A percentile compares a stretch with the other conserved stretches of the same genome.
Evolutionary conservation across 2,113 vertebrate species (phyloP).

Genomic region (Pithys albifrons): DNA sequence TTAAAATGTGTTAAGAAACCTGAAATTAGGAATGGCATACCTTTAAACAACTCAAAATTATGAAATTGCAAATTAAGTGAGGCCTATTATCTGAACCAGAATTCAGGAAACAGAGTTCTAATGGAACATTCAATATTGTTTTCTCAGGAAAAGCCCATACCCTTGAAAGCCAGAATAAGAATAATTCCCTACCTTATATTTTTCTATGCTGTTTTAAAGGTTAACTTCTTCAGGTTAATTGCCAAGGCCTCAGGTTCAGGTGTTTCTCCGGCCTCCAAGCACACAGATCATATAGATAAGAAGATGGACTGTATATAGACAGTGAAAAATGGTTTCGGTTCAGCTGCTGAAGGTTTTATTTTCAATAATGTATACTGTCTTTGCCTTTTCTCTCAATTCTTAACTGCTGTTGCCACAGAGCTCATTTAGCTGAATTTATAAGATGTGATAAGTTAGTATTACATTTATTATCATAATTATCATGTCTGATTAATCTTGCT

Average conservation of each 20-base stretch:
- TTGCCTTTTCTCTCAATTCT: slow-evolving; percentile 12
- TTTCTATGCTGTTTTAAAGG: neutral
- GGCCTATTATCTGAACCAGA: neutral
- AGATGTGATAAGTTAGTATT: slow-evolving; percentile 22
- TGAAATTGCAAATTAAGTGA: neutral
- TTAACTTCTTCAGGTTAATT: neutral
- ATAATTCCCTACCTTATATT: neutral
- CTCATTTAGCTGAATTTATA: slow-evolving; percentile 47
- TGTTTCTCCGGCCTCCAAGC: neutral
- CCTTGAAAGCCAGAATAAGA: neutral
- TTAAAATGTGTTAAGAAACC: neutral
- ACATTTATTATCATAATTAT: slow-evolving; percentile 54
- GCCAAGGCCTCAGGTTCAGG: neutral
- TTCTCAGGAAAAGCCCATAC: neutral
- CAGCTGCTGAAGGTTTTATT: neutral
- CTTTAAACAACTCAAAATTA: neutral
- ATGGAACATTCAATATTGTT: neutral
- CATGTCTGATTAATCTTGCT: slow-evolving; percentile 50
- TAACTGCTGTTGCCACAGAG: neutral
- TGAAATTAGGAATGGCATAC: neutral
- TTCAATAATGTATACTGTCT: slow-evolving; percentile 7
- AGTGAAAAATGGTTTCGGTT: slow-evolving; percentile 20
- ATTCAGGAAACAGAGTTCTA: neutral
- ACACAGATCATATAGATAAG: neutral
- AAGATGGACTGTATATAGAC: neutral